Percentiles rank a stretch among this genome's conserved stretches.
These are phyloP conservation scores for Nephrotoma flavescens DNA, from an alignment of 2,888 invertebrate species.

Conservation along the genomic window DNA sequence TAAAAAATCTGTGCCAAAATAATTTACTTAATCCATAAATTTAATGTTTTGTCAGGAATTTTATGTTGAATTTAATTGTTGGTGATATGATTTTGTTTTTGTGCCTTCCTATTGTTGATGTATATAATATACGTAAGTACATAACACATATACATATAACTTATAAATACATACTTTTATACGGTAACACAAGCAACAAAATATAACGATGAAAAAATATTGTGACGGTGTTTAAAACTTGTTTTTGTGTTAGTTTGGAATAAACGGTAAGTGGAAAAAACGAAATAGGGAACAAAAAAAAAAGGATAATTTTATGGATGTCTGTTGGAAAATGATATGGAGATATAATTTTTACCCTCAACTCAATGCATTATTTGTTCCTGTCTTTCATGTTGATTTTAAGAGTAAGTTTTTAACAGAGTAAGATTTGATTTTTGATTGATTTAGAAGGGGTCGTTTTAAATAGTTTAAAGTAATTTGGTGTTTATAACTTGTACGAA, in stretches of 20 bases:
- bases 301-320: background rate
- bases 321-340: background rate
- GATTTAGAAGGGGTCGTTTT: background rate
- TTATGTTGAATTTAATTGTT: background rate
- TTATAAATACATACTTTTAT: background rate
- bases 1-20: slow-evolving; percentile 1
- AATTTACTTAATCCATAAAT: slow-evolving; percentile 6
- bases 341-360: background rate
- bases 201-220: background rate
- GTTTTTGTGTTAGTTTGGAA: background rate
- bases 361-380: background rate
- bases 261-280: background rate
- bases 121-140: background rate
- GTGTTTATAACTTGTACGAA: no score
- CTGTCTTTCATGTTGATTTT: background rate
- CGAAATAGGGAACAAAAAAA: background rate
- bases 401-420: background rate
- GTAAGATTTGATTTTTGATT: background rate
- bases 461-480: no score
- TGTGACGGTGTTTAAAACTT: background rate
- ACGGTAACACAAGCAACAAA: background rate
- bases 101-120: background rate
- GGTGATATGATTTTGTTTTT: background rate
- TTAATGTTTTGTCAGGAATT: slow-evolving; percentile 7
- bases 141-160: background rate